Evolutionary conservation across 2,113 vertebrate genomes (phyloP), one percentile per base, ranked within the genome.

Genomic region (Clarias macrocephalus): DNA sequence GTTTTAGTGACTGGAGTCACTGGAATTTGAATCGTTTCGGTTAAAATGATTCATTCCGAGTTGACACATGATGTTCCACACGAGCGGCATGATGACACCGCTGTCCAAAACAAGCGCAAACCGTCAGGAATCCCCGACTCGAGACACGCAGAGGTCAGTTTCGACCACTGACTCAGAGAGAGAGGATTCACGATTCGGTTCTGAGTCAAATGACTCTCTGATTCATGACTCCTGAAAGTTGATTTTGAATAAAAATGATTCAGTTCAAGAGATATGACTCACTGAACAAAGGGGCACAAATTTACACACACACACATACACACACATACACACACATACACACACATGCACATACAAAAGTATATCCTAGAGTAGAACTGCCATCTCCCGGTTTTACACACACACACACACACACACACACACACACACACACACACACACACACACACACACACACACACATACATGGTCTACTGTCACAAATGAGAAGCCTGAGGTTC

Each of bases 401-500:
- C 68, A 8, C 59, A 42, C 57, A 65, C 57, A 72, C 82, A 57
- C 82, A 73, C 52, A 73, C 48, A 59, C 68, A 73, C 52, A 73
- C 68, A 75, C 30, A 60, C 70, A 75, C 83, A 75, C 21, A 85
- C 65, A 68, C 65, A 70, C 30, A 72, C 68, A 8, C 59, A 42
- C 57, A 65, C 57, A 72, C 82, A 72, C 82, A 73, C 52, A 73
- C 48, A 59, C 66, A 73, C 52, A 72, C 68, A 75, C 30, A 60
- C 70, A 75, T 70, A 75, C 21, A 85, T 23, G 5, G 11, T 28
- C 21, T 52, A n/a, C 42, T 76, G 73, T 54, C 73, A 76, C 72
- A 76, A 76, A 76, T 76, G 73, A 76, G 73, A 76, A 54, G 73
- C 73, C 73, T 52, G 48, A 52, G 48, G 73, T 76, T 54, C 73